These are phyloP conservation scores for Augochlora pura DNA, from an alignment of 1,140 invertebrate species.

Conservation along the genomic window DNA sequence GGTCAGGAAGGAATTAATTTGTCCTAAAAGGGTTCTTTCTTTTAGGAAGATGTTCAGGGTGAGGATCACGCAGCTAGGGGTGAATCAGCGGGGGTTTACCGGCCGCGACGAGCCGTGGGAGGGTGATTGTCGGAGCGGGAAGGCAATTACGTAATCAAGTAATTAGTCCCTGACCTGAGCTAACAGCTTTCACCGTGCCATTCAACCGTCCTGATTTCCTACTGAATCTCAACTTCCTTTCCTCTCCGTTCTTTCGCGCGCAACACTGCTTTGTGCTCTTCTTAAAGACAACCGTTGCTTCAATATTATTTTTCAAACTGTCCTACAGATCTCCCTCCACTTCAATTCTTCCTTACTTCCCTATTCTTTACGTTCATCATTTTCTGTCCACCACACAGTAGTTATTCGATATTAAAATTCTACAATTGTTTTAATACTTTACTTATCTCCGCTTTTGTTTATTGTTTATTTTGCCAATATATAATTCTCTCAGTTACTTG, in stretches of 20 bases:
- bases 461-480: no score
- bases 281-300: no score
- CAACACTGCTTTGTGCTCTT: neutral
- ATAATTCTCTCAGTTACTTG: no score
- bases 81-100: constrained; percentile 69
- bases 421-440: no score
- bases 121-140: constrained; percentile 66
- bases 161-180: constrained; percentile 77
- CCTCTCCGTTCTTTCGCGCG: neutral
- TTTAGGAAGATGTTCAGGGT: constrained; percentile 55
- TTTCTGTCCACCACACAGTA: no score
- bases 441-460: no score
- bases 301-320: no score
- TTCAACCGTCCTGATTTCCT: constrained; percentile 59
- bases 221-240: constrained; percentile 33
- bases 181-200: constrained; percentile 68
- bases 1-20: constrained; percentile 43
- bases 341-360: no score
- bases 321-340: no score
- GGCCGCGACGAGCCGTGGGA: constrained; percentile 60
- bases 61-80: constrained; percentile 56
- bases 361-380: no score
- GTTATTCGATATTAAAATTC: no score
- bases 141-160: constrained; percentile 78
- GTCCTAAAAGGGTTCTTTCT: constrained; percentile 54